A percentile compares a stretch with the other conserved stretches of the same genome.
phyloP scores from a whole-genome alignment of 2,888 invertebrate species.

The Schizaphis graminum region DNA sequence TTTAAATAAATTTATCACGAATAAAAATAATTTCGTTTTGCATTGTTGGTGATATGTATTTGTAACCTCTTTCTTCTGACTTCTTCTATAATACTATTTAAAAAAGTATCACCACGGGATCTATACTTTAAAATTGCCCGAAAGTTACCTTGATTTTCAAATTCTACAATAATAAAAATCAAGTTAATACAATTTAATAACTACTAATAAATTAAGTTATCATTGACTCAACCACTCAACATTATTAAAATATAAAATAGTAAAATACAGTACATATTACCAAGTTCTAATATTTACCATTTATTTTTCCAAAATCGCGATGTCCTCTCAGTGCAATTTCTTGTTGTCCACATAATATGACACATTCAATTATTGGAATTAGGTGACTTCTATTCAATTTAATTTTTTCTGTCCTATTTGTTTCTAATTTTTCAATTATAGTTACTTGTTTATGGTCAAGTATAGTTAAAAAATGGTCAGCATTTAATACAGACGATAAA shows the following conservation, averaged over 20 bases:
- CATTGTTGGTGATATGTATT: background rate
- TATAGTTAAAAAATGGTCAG: constrained; percentile 33
- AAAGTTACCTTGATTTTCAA: constrained; percentile 28
- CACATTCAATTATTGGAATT: constrained; percentile 22
- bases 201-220: background rate
- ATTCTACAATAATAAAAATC: constrained; percentile 17
- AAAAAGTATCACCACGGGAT: constrained; percentile 6
- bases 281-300: constrained; percentile 10
- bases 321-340: background rate
- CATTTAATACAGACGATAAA: constrained; percentile 18
- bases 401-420: background rate
- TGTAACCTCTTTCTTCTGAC: constrained; percentile 20
- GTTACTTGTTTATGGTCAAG: constrained; percentile 33
- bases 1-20: constrained; percentile 67
- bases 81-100: constrained; percentile 14
- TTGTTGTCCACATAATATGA: constrained; percentile 15
- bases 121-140: constrained; percentile 6
- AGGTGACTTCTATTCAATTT: constrained; percentile 15
- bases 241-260: constrained; percentile 18
- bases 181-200: background rate
- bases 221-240: background rate
- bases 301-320: constrained; percentile 3
- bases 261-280: background rate
- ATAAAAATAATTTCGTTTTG: constrained; percentile 24
- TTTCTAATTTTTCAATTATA: constrained; percentile 37